phyloP scores from a whole-genome alignment of 2,113 vertebrate species.

The Callipepla squamata region DNA sequence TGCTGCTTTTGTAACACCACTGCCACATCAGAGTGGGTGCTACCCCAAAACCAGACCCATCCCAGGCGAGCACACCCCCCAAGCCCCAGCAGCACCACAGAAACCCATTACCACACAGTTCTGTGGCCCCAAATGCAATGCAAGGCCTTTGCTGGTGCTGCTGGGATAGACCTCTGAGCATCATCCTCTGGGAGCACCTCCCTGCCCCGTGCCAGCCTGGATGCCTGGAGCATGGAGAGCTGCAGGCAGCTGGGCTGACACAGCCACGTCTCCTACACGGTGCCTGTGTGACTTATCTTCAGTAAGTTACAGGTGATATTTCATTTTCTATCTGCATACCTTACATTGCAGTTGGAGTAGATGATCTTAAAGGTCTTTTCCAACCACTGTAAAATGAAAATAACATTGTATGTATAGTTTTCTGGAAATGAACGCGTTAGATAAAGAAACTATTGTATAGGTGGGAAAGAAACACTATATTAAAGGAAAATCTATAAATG shows the following conservation, averaged over 20 bases:
- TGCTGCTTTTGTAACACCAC: not conserved
- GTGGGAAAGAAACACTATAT: slow-evolving; percentile 23
- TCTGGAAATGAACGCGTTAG: not conserved
- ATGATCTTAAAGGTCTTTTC: too few relatives aligned
- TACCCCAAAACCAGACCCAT: not conserved
- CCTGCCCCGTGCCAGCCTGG: accelerated
- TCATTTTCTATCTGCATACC: not conserved
- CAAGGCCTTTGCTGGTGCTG: not conserved
- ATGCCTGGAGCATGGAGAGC: accelerated
- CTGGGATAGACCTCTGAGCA: not conserved
- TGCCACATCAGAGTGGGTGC: accelerated
- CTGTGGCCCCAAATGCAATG: not conserved
- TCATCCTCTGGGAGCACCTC: accelerated
- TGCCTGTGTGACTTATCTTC: accelerated
- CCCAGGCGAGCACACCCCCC: not conserved
- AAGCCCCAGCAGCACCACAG: not conserved
- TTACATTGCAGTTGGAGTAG: too few relatives aligned
- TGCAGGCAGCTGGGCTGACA: not conserved
- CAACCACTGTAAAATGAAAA: not conserved
- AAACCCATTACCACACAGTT: not conserved
- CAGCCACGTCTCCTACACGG: accelerated
- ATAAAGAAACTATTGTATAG: not conserved
- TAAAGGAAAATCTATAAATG: slow-evolving; percentile 23
- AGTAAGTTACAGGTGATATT: not conserved
- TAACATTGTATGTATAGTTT: not conserved